Percentiles rank a stretch among this genome's conserved stretches.
phyloP scores from a whole-genome alignment of 2,113 vertebrate species.

The Glaucomys volans region DNA sequence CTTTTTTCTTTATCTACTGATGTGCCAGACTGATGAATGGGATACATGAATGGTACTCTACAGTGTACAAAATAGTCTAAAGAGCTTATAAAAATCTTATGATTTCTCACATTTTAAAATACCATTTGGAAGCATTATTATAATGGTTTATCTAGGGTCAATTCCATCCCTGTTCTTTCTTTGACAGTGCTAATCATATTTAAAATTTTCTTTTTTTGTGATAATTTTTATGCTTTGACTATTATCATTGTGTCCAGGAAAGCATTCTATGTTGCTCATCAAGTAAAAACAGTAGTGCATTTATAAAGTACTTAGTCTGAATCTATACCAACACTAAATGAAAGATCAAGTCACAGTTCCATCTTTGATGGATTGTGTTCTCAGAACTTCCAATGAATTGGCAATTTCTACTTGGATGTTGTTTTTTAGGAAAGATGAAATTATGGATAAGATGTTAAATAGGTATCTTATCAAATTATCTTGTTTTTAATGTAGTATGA shows the following conservation, averaged over 20 bases:
- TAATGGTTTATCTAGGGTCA: constrained; percentile 6
- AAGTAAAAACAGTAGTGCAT: constrained; percentile 23
- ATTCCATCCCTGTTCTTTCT: not conserved
- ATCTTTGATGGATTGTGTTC: constrained; percentile 2
- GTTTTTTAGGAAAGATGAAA: constrained; percentile 57
- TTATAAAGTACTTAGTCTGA: constrained; percentile 23
- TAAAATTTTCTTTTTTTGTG: constrained; percentile 26
- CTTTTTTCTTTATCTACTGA: not conserved
- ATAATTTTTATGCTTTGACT: constrained; percentile 15
- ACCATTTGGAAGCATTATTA: not conserved
- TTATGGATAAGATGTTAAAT: constrained; percentile 50
- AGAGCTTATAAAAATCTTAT: not conserved
- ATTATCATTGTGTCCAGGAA: not conserved
- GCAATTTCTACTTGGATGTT: not conserved
- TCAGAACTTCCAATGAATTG: not conserved
- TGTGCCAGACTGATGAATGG: not conserved
- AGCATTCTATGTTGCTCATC: not conserved
- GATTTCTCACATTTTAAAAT: constrained; percentile 17
- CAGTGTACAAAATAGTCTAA: not conserved
- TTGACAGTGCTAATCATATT: not conserved
- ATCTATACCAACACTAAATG: constrained; percentile 21
- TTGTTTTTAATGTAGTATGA: constrained; percentile 30
- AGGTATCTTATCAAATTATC: constrained; percentile 28
- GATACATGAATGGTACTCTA: not conserved
- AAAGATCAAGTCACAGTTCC: constrained; percentile 20